Base-by-base conservation (phyloP, 2,797 vertebrate genomes). In the Hephaestus fuliginosus region DNA sequence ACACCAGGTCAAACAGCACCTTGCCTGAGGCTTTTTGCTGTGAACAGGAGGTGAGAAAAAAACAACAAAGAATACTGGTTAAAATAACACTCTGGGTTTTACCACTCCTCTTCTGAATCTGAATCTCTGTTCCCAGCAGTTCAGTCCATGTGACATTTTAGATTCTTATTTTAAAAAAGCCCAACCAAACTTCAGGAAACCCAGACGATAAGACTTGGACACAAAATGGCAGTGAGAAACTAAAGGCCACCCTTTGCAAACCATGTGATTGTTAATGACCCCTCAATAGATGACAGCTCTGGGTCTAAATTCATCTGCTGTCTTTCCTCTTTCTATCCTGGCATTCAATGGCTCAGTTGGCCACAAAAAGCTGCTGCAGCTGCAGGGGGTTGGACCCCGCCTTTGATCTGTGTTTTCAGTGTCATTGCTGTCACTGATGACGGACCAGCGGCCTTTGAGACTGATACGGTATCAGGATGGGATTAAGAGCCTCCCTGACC, bases 21-120 rank as follows among this genome's bases (percentile, higher is more conserved):
- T 98, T 99, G 69, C 98, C 98, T 0, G 97, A 96, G 76, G 97
- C 97, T 94, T 97, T 96, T 96, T 97, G 96, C 98, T 99, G 95
- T 48, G 88, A 95, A 93, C 8, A 72, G 85, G 44, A 84, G 15
- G n/a, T 67, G 77, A 80, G 30, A 0, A 65, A 58, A 36, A 22
- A 46, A 58, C 44, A 61, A 28, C 9, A 68, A 68, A 71, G 28
- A 25, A 44, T 3, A 44, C 2, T 18, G 17, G 64, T 89, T 83
- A 82, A 73, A 66, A 68, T 36, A 58, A 84, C 52, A 68, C 44
- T 43, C 7, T 58, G 3, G 1, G 33, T 25, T 33, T 79, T 66
- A 80, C 57, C 12, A 14, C 25, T 64, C 68, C 25, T 81, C 36
- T 51, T 48, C 49, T 74, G 20, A 68, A 61, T 65, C 4, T 55